These are phyloP conservation scores for Ailuropoda melanoleuca DNA, from an alignment of 2,113 vertebrate genomes.

Conservation along the genomic window DNA sequence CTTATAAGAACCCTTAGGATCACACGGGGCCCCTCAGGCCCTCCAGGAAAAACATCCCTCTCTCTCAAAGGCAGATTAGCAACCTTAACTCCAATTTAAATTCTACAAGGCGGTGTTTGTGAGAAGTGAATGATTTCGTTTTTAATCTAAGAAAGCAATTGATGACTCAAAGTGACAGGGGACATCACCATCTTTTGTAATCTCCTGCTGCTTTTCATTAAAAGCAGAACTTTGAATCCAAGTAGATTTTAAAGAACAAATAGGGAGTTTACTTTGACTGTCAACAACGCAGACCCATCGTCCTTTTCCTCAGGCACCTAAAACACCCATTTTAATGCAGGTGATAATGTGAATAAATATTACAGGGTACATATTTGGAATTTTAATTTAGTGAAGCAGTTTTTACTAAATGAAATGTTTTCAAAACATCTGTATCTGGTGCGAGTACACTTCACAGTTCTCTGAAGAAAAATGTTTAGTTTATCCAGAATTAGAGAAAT, in stretches of 20 bases:
- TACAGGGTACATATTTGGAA: background rate
- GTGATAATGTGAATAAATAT: slow-evolving; percentile 13
- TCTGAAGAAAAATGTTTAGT: background rate
- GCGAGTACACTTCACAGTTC: background rate
- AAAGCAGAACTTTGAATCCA: background rate
- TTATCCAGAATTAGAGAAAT: background rate
- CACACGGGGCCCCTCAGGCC: background rate
- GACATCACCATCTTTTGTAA: background rate
- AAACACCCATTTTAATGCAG: slow-evolving; percentile 8
- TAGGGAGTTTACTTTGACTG: slow-evolving; percentile 51
- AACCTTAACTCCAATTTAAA: background rate
- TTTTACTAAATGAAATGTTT: background rate
- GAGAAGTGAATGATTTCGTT: background rate
- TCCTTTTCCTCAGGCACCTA: background rate
- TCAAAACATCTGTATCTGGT: background rate
- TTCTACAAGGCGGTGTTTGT: background rate
- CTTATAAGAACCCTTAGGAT: background rate
- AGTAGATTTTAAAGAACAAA: slow-evolving; percentile 49
- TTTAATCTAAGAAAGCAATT: background rate
- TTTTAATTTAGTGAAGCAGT: slow-evolving; percentile 37
- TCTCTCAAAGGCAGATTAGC: background rate
- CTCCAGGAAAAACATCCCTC: background rate
- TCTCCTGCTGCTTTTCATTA: slow-evolving; percentile 26
- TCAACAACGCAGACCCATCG: background rate
- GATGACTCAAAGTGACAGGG: background rate